phyloP scores from a whole-genome alignment of 1,140 invertebrate species.

The Gonioctena quinquepunctata region DNA sequence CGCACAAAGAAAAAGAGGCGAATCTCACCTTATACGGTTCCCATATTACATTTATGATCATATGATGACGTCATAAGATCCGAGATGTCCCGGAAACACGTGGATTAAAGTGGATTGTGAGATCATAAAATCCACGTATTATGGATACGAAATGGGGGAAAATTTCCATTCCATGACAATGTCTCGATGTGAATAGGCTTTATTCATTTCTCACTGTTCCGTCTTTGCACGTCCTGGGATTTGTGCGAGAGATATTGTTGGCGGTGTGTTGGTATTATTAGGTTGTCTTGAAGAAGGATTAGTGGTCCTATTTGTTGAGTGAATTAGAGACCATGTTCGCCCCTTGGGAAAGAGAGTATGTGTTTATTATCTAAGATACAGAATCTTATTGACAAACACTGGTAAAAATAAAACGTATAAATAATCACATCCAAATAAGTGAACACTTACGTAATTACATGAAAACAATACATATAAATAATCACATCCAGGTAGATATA shows the following conservation, averaged over 20 bases:
- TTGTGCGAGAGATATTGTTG: slow-evolving; percentile 1
- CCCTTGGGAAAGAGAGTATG: not conserved
- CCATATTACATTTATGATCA: slow-evolving; percentile 1
- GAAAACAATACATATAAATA: no score
- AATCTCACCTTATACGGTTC: not conserved
- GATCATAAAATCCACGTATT: slow-evolving; percentile 18
- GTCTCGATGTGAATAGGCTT: slow-evolving; percentile 1
- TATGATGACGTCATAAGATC: slow-evolving; percentile 1
- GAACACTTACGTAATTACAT: no score
- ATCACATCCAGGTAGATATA: no score
- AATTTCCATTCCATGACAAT: not conserved
- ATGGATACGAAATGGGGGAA: not conserved
- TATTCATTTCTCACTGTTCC: not conserved
- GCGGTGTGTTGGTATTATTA: not conserved
- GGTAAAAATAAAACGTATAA: no score
- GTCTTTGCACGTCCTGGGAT: not conserved
- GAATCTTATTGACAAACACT: not conserved
- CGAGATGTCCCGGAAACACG: not conserved
- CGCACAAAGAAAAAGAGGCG: not conserved
- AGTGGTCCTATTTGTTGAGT: not conserved
- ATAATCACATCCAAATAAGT: no score
- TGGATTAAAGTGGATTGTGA: slow-evolving; percentile 17
- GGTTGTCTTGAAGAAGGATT: not conserved
- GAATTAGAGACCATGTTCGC: not conserved
- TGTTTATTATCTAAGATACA: no score